These are phyloP conservation scores for Chelmon rostratus DNA, from an alignment of 2,797 vertebrate genomes.

Conservation along the genomic window DNA sequence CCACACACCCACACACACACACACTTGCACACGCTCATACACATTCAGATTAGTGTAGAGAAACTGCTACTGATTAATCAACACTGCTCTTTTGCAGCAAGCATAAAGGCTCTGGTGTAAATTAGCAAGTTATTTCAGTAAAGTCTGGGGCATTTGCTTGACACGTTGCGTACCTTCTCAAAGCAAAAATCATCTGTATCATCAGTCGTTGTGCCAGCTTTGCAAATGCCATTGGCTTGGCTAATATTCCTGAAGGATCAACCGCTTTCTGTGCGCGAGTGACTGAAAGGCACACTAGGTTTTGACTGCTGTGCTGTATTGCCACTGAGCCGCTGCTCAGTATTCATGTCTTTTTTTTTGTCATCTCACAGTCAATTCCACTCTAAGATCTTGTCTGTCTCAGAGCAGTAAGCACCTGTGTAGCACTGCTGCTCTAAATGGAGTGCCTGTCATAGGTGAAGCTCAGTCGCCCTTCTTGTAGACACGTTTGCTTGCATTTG, in stretches of 20 bases:
- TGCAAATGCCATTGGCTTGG: constrained; percentile 30
- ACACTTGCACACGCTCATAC: constrained; percentile 10
- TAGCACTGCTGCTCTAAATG: constrained; percentile 37
- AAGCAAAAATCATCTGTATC: constrained; percentile 13
- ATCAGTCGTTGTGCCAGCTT: not conserved
- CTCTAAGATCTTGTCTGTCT: constrained; percentile 60
- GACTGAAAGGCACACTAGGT: constrained; percentile 20
- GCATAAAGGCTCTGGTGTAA: constrained; percentile 21
- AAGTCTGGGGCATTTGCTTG: constrained; percentile 30
- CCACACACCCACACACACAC: constrained; percentile 3
- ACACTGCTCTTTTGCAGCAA: constrained; percentile 29
- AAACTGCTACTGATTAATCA: constrained; percentile 54
- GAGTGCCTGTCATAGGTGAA: constrained; percentile 50
- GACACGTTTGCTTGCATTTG: constrained; percentile 21
- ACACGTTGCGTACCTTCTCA: not conserved
- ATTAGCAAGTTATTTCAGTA: constrained; percentile 45
- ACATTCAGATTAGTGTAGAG: constrained; percentile 28
- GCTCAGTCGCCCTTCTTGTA: constrained; percentile 32
- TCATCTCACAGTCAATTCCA: constrained; percentile 53
- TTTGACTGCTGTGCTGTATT: constrained; percentile 25
- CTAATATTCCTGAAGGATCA: constrained; percentile 23
- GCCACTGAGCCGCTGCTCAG: constrained; percentile 49
- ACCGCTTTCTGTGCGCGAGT: constrained; percentile 9
- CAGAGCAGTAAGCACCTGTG: constrained; percentile 53
- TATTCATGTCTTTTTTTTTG: constrained; percentile 54